Base-by-base conservation (phyloP, 2,888 invertebrate species). In the Lithophane semibrunnea region DNA sequence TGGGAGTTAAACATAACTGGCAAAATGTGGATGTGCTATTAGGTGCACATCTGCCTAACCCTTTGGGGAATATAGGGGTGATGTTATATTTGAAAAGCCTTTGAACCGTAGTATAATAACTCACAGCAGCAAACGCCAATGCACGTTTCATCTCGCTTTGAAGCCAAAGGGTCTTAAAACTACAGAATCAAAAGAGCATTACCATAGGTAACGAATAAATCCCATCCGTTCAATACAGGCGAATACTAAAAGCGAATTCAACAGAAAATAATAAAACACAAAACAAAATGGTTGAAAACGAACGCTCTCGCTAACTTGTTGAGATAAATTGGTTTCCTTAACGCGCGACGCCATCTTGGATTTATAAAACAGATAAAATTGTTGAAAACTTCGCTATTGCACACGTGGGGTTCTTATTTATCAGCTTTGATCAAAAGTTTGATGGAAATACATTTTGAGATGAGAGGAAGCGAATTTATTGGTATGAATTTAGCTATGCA, bases 261-360 rank as follows among this genome's bases (percentile, higher is more conserved):
- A 56, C 9, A 44, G 10, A 63, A 73, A 73, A 80, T 65, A 85
- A 82, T 71, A 78, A 87, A 83, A 79, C 37, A 72, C 37, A 60
- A 68, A 80, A 77, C 64, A 60, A 69, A 87, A 86, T 76, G 76
- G 75, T 61, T 64, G 72, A 74, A 87, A 77, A 65, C 63, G 72
- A 75, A 83, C 66, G 69, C 64, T 73, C 67, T 64, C 29, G 69
- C 68, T 77, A 77, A 83, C 79, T 88, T 83, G 73, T 73, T 77
- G 67, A 81, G 75, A 86, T 83, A 83, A 85, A 88, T 85, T 84
- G 79, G 74, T 85, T 88, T 81, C 79, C 58, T 78, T 80, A 72
- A 68, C 67, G 49, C 65, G 61, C 44, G 56, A 49, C 61, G 80
- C 78, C 77, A 82, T 80, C 42, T 77, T 84, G 73, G 74, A 84